Base-by-base conservation (phyloP, 2,113 vertebrate species). In the Arothron firmamentum region DNA sequence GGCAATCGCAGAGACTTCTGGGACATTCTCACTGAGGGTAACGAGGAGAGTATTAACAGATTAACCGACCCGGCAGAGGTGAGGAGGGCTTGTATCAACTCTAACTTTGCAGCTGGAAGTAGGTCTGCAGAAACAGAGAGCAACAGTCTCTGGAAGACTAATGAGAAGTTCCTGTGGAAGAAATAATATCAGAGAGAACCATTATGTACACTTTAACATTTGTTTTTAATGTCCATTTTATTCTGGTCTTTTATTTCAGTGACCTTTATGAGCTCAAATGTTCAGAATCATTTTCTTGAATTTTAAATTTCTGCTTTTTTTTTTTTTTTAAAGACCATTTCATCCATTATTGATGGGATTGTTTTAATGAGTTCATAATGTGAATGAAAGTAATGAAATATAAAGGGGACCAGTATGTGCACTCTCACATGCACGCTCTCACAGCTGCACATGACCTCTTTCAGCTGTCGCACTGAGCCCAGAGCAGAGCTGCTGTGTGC, bases 121-220 rank as follows among this genome's bases (percentile, higher is more conserved):
- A 76, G 63, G 14, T 83, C 51, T 25, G 74, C 65, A 50, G 78
- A 84, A 28, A 60, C 73, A 6, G 83, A 62, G 3, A 83, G 70
- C 28, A 82, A 85, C 64, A 77, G 73, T 74, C 92, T 98, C 18
- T 98, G 96, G 96, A 95, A 93, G 85, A 91, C 90, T 38, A 99
- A 99, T 47, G 93, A 97, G 11, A 94, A 92, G 38, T 99, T 98
- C 83, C 66, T 99, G 2, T 99, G 96, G 96, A 96, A 92, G 82
- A 93, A 90, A 74, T 87, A 21, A 82, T 11, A 14, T 14, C n/a
- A 0, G 38, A 28, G 28, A 67, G 19, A 51, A 9, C 15, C 5
- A 28, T 21, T 12, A 8, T 47, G 3, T 56, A 31, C n/a, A n/a
- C 38, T 16, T 1, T 3, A 3, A 0, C 5, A 8, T 58, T 59